Percentiles rank a stretch among this genome's conserved stretches.
Evolutionary conservation across 2,888 invertebrate species (phyloP).

Genomic region (Holacanthella duospinosa): DNA sequence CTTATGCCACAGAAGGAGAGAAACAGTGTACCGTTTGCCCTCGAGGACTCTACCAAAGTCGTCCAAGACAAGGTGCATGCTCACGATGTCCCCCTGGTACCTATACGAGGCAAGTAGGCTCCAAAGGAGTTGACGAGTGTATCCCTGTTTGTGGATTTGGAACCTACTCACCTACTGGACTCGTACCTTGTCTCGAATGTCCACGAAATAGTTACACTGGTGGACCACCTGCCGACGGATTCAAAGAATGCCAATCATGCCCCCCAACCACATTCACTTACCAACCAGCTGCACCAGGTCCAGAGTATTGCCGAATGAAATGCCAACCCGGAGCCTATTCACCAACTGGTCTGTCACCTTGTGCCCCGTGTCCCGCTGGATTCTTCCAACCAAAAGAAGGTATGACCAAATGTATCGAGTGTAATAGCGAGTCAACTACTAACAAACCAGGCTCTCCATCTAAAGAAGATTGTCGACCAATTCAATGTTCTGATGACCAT

Average conservation of each 20-base stretch:
- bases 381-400: slow-evolving; percentile 81
- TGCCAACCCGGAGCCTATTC: slow-evolving; percentile 85
- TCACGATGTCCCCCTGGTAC: slow-evolving; percentile 83
- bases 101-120: slow-evolving; percentile 81
- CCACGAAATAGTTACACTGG: slow-evolving; percentile 81
- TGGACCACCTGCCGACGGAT: slow-evolving; percentile 79
- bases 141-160: slow-evolving; percentile 92
- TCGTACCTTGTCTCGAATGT: slow-evolving; percentile 88
- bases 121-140: slow-evolving; percentile 74
- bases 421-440: slow-evolving; percentile 82
- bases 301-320: slow-evolving; percentile 71
- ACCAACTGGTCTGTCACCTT: slow-evolving; percentile 83
- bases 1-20: slow-evolving; percentile 80
- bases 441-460: slow-evolving; percentile 65
- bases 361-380: slow-evolving; percentile 81
- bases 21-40: slow-evolving; percentile 84
- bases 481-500: slow-evolving; percentile 74
- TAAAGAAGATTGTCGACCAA: slow-evolving; percentile 73
- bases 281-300: slow-evolving; percentile 77
- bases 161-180: slow-evolving; percentile 85
- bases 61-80: slow-evolving; percentile 80
- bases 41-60: slow-evolving; percentile 85
- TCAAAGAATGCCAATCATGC: slow-evolving; percentile 87
- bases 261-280: slow-evolving; percentile 80
- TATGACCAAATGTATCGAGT: slow-evolving; percentile 75